Evolutionary conservation across 1,140 invertebrate species (phyloP).

Genomic region (Drosophila funebris): DNA sequence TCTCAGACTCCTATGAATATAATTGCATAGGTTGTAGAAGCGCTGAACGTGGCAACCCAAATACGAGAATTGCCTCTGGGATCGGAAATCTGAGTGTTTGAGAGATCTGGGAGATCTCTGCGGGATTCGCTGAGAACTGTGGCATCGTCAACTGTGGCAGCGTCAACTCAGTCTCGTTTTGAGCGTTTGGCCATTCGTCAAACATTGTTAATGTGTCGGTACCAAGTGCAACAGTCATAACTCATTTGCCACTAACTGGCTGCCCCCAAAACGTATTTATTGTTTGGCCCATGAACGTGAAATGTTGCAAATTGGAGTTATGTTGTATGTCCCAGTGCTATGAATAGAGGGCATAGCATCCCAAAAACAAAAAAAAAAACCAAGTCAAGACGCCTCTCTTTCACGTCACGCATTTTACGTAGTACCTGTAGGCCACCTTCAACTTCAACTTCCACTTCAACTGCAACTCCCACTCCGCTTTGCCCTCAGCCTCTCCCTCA

Average conservation of each 20-base stretch:
- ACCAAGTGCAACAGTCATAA: conserved; percentile 76
- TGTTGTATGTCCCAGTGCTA: conserved; percentile 45
- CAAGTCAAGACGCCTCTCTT: conserved; percentile 56
- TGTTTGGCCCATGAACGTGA: conserved; percentile 70
- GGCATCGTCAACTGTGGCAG: neutral
- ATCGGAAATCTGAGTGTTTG: neutral
- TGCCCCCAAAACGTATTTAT: conserved; percentile 73
- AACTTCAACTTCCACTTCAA: conserved; percentile 1
- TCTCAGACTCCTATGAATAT: conserved; percentile 22
- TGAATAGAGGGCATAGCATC: conserved; percentile 39
- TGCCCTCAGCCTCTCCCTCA: neutral
- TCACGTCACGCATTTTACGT: conserved; percentile 41
- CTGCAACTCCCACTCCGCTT: neutral
- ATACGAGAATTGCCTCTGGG: conserved; percentile 40
- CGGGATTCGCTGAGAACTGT: conserved; percentile 4
- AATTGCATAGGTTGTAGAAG: conserved; percentile 59
- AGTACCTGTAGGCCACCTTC: conserved; percentile 24
- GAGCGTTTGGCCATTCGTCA: conserved; percentile 66
- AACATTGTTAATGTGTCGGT: conserved; percentile 74
- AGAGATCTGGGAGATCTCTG: neutral
- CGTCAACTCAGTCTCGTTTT: neutral
- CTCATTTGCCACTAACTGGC: conserved; percentile 73
- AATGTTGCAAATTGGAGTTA: conserved; percentile 65
- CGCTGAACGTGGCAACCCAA: conserved; percentile 60
- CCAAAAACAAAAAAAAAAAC: conserved; percentile 31